A percentile compares a stretch with the other conserved stretches of the same genome.
Conservation (phyloP, 2,113 vertebrate species). For the Coturnix japonica region DNA sequence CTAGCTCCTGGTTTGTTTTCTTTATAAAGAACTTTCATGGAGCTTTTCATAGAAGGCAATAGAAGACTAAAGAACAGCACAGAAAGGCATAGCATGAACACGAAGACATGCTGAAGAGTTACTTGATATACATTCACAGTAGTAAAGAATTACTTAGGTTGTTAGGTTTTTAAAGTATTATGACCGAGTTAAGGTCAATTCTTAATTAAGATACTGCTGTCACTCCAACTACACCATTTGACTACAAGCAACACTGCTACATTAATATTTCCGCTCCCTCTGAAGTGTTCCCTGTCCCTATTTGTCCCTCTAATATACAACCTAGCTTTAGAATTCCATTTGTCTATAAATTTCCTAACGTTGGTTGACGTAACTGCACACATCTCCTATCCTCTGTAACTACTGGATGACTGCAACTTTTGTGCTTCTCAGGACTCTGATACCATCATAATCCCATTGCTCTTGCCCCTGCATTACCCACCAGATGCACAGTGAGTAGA, state of each 20-base stretch:
- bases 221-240: neutral
- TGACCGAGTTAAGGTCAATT: neutral
- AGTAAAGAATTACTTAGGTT: neutral
- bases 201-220: slow-evolving; percentile 12
- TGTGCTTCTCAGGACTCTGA: neutral
- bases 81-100: neutral
- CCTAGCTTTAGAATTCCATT: neutral
- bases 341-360: neutral
- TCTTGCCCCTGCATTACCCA: neutral
- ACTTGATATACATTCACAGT: neutral
- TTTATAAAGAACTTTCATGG: slow-evolving; percentile 74
- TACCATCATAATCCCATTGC: neutral
- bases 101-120: slow-evolving; percentile 10
- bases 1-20: slow-evolving; percentile 75
- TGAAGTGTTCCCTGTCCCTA: neutral
- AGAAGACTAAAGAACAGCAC: neutral
- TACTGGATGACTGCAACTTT: neutral
- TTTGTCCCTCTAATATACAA: neutral
- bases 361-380: neutral
- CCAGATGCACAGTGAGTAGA: neutral
- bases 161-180: neutral
- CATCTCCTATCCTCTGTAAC: neutral
- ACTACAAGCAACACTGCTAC: neutral
- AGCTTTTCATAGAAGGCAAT: slow-evolving; percentile 54
- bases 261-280: neutral